Evolutionary conservation across 2,888 invertebrate species (phyloP).

Genomic region (Leptinotarsa tumamoca): DNA sequence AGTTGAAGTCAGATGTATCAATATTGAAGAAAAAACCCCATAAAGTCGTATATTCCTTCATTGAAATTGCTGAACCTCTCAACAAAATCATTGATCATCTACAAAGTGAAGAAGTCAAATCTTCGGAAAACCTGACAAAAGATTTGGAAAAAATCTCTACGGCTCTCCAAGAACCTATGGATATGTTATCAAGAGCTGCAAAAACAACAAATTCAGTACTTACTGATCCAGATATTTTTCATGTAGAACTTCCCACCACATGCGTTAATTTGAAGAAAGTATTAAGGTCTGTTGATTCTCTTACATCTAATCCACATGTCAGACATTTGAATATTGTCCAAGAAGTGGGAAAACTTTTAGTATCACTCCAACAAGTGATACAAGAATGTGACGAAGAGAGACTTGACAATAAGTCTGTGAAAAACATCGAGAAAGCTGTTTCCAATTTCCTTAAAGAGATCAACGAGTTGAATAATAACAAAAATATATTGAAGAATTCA

Average conservation of each 20-base stretch:
- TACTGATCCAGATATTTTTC: slow-evolving; percentile 45
- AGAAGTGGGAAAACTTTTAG: slow-evolving; percentile 27
- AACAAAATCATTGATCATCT: slow-evolving; percentile 31
- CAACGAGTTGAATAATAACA: slow-evolving; percentile 26
- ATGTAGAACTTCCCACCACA: slow-evolving; percentile 47
- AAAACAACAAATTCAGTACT: slow-evolving; percentile 45
- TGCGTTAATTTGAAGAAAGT: slow-evolving; percentile 39
- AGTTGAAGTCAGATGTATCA: slow-evolving; percentile 35
- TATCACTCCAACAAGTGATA: slow-evolving; percentile 32
- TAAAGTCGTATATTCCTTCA: slow-evolving; percentile 31
- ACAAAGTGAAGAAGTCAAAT: slow-evolving; percentile 28
- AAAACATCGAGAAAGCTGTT: slow-evolving; percentile 40
- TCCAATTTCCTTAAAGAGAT: slow-evolving; percentile 31
- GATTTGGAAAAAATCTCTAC: slow-evolving; percentile 37
- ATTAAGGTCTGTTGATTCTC: slow-evolving; percentile 36
- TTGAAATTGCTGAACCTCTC: slow-evolving; percentile 33
- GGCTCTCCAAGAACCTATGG: slow-evolving; percentile 37
- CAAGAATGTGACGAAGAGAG: slow-evolving; percentile 50
- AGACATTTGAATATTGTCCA: slow-evolving; percentile 34
- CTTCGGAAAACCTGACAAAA: neutral
- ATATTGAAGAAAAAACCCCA: slow-evolving; percentile 31
- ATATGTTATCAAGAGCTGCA: slow-evolving; percentile 40
- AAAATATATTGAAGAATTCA: slow-evolving; percentile 31
- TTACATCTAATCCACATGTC: slow-evolving; percentile 40
- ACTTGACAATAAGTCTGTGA: slow-evolving; percentile 47